Evolutionary conservation across 2,797 vertebrate species (phyloP).

Genomic region (Falco cherrug): DNA sequence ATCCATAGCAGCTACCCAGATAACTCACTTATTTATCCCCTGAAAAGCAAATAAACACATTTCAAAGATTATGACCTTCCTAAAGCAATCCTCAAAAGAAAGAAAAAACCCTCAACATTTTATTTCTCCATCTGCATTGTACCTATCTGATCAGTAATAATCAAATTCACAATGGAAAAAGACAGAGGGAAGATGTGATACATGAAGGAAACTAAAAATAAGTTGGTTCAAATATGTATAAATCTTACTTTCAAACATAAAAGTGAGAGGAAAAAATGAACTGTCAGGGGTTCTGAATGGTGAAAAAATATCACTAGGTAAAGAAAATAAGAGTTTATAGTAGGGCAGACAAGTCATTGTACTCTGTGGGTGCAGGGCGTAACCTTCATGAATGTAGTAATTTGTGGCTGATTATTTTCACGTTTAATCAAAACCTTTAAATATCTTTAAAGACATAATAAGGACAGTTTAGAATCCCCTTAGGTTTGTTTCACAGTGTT

Average conservation of each 20-base stretch:
- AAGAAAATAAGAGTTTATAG: not conserved
- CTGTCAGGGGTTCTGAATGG: not conserved
- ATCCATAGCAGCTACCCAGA: not conserved
- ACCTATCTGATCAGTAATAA: not conserved
- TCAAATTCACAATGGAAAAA: not conserved
- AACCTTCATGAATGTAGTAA: not conserved
- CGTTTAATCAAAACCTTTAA: not conserved
- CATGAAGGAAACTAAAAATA: not conserved
- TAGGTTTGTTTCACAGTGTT: not conserved
- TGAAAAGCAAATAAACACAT: not conserved
- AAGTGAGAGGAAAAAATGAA: not conserved
- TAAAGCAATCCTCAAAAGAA: not conserved
- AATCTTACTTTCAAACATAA: not conserved
- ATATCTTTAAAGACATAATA: not conserved
- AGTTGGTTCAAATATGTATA: not conserved
- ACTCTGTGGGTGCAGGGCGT: not conserved
- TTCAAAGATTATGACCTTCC: not conserved
- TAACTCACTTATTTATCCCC: not conserved
- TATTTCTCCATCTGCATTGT: not conserved
- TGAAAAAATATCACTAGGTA: not conserved
- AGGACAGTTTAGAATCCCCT: not conserved
- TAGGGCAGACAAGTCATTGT: not conserved
- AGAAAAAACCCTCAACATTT: not conserved
- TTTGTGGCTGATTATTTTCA: not conserved
- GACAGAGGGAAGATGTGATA: not conserved